Evolutionary conservation across 2,888 invertebrate species (phyloP), one percentile per base, ranked within the genome.

Genomic region (Ophion slaviceki): DNA sequence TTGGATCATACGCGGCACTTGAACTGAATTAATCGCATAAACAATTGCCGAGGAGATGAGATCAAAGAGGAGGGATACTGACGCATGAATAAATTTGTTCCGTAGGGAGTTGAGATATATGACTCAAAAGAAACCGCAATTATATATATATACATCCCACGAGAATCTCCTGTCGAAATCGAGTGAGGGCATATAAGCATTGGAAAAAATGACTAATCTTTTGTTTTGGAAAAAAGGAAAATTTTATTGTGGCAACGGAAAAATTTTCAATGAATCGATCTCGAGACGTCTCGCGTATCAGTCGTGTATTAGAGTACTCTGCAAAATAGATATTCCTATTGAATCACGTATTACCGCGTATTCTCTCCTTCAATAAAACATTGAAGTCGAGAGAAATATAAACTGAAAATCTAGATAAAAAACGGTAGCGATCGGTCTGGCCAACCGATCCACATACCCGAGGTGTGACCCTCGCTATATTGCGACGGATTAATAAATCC

Each of bases 21-120:
- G 24, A 53, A 32, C 74, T 5, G 28, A 75, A 74, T 79, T 79
- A 59, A 70, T 62, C 45, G 57, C n/a, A 66, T 71, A 77, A 77
- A 71, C 70, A 76, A 75, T 76, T 14, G 53, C 53, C 47, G 62
- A 68, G 20, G 75, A 75, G 32, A 62, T 14, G 17, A 81, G 10
- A 62, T 28, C 14, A 36, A 40, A 68, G 10, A 40, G n/a, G 20
- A 40, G 59, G 20, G 10, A 24, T 45, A 81, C 36, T 76, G 82
- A 85, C 82, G 85, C 82, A 32, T 32, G 32, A 32, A 32, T 32
- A 32, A 32, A 32, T 24, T 24, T 45, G 40, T 68, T 20, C 40
- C 45, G 47, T 68, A 45, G 47, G 47, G 47, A 45, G 47, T 40
- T 7, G 40, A 40, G 6, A 40, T 1, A 40, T 40, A 40, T 7